Evolutionary conservation across 2,888 invertebrate genomes (phyloP).

Genomic region (Parapristionchus giblindavisi): DNA sequence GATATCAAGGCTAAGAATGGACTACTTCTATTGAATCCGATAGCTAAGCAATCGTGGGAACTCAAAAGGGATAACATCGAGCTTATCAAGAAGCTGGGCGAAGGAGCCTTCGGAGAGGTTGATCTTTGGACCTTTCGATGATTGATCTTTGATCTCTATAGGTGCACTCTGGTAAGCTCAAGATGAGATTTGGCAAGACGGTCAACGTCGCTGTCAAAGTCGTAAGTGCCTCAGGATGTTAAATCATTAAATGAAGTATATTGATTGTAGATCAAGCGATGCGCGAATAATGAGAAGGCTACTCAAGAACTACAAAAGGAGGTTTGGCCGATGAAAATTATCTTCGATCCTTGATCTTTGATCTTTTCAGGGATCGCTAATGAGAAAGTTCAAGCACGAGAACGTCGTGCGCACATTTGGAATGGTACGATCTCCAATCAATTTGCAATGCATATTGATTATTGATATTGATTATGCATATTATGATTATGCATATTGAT

Average conservation of each 20-base stretch:
- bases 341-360: too few relatives aligned
- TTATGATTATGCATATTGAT: too few relatives aligned
- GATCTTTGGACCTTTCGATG: too few relatives aligned
- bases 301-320: slow-evolving; percentile 10
- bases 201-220: slow-evolving; percentile 14
- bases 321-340: too few relatives aligned
- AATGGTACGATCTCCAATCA: not conserved
- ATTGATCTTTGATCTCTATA: not conserved
- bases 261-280: slow-evolving; percentile 1
- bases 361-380: slow-evolving; percentile 13
- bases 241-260: not conserved
- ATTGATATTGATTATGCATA: too few relatives aligned
- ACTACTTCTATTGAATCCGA: not conserved
- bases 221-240: too few relatives aligned
- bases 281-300: slow-evolving; percentile 6
- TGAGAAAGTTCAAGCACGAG: slow-evolving; percentile 21
- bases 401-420: slow-evolving; percentile 4
- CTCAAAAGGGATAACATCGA: not conserved
- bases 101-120: slow-evolving; percentile 27
- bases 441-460: too few relatives aligned
- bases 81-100: not conserved
- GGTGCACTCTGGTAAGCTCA: not conserved
- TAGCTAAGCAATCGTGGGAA: slow-evolving; percentile 14
- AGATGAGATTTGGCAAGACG: not conserved
- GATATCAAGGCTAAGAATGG: not conserved